A percentile compares a stretch with the other conserved stretches of the same genome.
phyloP scores from a whole-genome alignment of 2,113 vertebrate genomes.

The Spheniscus mendiculus region DNA sequence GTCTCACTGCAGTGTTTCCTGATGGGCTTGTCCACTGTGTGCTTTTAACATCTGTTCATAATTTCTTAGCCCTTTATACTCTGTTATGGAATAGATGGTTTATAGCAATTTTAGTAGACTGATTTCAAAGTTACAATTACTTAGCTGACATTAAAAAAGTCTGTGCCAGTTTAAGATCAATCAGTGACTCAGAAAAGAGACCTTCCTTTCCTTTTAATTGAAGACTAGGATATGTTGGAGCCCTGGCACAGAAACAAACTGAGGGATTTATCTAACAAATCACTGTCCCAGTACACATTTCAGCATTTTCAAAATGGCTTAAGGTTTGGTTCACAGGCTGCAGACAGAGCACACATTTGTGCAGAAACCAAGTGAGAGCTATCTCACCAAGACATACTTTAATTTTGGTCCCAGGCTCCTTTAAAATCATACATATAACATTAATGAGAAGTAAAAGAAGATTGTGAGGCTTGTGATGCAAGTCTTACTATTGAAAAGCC shows the following conservation, averaged over 20 bases:
- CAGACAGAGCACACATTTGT: background rate
- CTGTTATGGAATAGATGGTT: background rate
- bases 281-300: background rate
- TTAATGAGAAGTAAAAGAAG: constrained; percentile 6
- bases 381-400: background rate
- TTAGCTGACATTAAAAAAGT: background rate
- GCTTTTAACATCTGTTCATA: background rate
- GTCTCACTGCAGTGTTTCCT: background rate
- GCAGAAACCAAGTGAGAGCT: background rate
- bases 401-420: background rate
- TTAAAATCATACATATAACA: background rate
- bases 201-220: background rate
- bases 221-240: background rate
- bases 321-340: background rate
- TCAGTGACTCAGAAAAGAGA: background rate
- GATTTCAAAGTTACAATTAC: background rate
- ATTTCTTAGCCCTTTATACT: background rate
- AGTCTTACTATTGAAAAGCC: background rate
- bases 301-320: background rate
- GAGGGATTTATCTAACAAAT: background rate
- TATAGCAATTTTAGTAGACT: background rate
- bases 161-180: background rate
- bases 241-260: background rate
- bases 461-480: background rate
- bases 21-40: background rate